Evolutionary conservation across 2,888 invertebrate species (phyloP).

Genomic region (Drosophila emarginata): DNA sequence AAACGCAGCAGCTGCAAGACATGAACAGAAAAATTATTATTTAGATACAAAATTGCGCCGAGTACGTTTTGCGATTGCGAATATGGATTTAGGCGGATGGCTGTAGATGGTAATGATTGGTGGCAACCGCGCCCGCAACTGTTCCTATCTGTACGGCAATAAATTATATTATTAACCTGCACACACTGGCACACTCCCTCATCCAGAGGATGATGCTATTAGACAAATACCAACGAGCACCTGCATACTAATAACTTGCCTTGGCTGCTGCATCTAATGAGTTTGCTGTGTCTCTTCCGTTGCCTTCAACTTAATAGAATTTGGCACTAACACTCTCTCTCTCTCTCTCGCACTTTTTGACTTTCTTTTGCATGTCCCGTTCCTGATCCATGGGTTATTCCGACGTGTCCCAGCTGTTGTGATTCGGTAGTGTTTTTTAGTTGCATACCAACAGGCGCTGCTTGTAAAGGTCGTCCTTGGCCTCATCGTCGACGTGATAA

Average conservation of each 20-base stretch:
- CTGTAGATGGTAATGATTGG: conserved; percentile 19
- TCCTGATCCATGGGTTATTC: neutral
- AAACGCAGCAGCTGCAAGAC: conserved; percentile 58
- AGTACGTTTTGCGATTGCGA: conserved; percentile 44
- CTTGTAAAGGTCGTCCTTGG: conserved; percentile 10
- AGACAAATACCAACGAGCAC: conserved; percentile 61
- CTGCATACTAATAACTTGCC: conserved; percentile 66
- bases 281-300: conserved; percentile 33
- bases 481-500: conserved; percentile 24
- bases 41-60: conserved; percentile 61
- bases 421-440: conserved; percentile 54
- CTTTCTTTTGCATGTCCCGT: neutral
- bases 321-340: conserved; percentile 34
- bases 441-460: conserved; percentile 61
- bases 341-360: neutral
- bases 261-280: conserved; percentile 43
- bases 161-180: conserved; percentile 18
- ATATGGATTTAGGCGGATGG: conserved; percentile 26
- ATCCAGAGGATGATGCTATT: conserved; percentile 63
- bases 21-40: conserved; percentile 45
- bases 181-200: conserved; percentile 8
- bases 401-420: conserved; percentile 32
- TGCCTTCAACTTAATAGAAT: conserved; percentile 58
- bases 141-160: conserved; percentile 22
- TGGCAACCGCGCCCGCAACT: conserved; percentile 7